Conservation (phyloP, 2,113 vertebrate species). For the Tilapia sparmanii region DNA sequence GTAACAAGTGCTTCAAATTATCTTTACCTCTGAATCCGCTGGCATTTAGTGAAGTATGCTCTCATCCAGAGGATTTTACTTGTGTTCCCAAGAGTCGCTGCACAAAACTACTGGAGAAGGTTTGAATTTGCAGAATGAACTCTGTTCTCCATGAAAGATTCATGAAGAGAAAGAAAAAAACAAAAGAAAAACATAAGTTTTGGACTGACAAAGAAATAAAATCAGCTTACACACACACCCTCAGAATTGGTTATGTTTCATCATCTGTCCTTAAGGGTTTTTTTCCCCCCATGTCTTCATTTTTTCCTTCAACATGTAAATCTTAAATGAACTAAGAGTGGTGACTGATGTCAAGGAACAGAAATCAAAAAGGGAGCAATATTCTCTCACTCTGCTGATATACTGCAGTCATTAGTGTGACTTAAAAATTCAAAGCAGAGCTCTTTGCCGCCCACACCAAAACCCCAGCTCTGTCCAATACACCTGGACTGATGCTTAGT, state of each 20-base stretch:
- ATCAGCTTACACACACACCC: neutral
- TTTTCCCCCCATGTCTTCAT: neutral
- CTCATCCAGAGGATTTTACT: neutral
- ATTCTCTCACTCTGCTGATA: neutral
- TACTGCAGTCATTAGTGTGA: neutral
- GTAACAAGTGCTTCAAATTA: neutral
- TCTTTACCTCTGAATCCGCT: constrained; percentile 1
- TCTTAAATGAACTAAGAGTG: neutral
- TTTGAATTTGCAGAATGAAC: constrained; percentile 45
- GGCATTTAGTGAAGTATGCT: constrained; percentile 4
- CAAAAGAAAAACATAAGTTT: neutral
- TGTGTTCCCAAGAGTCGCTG: neutral
- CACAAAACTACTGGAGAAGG: constrained; percentile 6
- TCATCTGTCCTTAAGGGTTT: neutral
- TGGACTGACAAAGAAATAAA: neutral
- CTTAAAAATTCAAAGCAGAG: constrained; percentile 14
- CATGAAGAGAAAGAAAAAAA: constrained; percentile 28
- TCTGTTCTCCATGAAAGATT: constrained; percentile 45
- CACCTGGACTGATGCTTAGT: constrained; percentile 42
- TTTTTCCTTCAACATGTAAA: neutral
- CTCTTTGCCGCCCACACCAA: neutral
- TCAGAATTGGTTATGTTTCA: neutral
- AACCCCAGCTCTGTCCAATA: constrained; percentile 24
- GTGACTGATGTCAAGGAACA: neutral
- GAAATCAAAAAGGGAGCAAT: neutral